Conservation (phyloP, 1,140 invertebrate genomes). For the Cyrtorhinus lividipennis region DNA sequence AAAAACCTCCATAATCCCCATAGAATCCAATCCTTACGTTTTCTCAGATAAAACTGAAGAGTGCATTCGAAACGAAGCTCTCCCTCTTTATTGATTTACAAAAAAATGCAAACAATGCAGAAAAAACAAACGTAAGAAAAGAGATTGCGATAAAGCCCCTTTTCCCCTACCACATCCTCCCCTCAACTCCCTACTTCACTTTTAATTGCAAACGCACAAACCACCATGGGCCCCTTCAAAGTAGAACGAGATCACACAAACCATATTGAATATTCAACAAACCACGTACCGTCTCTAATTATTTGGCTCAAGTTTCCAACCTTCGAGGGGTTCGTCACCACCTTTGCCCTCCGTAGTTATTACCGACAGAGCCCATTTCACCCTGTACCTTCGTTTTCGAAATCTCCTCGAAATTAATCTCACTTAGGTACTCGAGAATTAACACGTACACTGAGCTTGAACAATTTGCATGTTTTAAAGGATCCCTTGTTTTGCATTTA, state of each 20-base stretch:
- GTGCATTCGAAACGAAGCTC: no score
- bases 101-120: no score
- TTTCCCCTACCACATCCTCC: no score
- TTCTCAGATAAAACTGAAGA: no score
- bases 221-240: no score
- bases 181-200: no score
- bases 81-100: no score
- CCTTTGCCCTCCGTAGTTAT: not conserved
- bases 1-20: no score
- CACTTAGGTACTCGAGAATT: slow-evolving; percentile 10
- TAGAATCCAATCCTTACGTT: no score
- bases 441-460: not conserved
- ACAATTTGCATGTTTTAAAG: slow-evolving; percentile 1
- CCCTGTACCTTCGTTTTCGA: not conserved
- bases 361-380: not conserved
- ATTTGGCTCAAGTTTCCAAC: slow-evolving; percentile 3
- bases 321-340: not conserved
- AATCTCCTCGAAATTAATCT: slow-evolving; percentile 5
- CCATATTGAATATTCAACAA: slow-evolving; percentile 2
- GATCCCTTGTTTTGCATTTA: slow-evolving; percentile 5
- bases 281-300: slow-evolving; percentile 8
- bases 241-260: not conserved
- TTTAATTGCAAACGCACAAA: no score
- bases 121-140: no score
- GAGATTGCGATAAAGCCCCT: no score